A percentile compares a stretch with the other conserved stretches of the same genome.
Evolutionary conservation across 2,888 invertebrate species (phyloP).

Genomic region (Cheilosia urbana): DNA sequence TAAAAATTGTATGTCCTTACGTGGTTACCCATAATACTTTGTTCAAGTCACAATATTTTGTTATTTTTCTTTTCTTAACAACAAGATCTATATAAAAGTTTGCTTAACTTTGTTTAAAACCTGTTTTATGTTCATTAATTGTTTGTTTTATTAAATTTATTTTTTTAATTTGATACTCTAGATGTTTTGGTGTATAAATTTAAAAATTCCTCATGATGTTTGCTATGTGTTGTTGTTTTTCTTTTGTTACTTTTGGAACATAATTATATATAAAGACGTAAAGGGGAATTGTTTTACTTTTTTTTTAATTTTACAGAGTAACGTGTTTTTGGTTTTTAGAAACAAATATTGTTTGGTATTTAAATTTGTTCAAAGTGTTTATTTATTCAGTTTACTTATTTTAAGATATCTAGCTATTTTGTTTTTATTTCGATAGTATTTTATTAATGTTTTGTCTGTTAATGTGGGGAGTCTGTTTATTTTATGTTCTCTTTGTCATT

Average conservation of each 20-base stretch:
- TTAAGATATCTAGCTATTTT: constrained; percentile 58
- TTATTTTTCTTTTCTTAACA: constrained; percentile 57
- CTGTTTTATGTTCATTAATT: constrained; percentile 60
- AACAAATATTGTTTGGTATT: constrained; percentile 35
- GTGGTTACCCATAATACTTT: constrained; percentile 43
- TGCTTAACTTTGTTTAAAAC: constrained; percentile 64
- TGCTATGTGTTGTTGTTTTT: constrained; percentile 30
- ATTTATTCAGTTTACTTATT: constrained; percentile 64
- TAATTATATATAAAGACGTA: constrained; percentile 53
- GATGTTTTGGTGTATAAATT: constrained; percentile 72
- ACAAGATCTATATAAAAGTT: constrained; percentile 72
- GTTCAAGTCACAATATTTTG: too few species aligned
- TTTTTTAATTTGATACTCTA: constrained; percentile 73
- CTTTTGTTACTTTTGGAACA: constrained; percentile 30
- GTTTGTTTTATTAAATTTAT: constrained; percentile 22
- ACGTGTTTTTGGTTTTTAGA: constrained; percentile 15
- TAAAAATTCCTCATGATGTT: constrained; percentile 72
- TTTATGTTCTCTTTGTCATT: constrained; percentile 19
- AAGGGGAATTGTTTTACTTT: constrained; percentile 11
- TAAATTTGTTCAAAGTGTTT: constrained; percentile 44
- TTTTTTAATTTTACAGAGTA: constrained; percentile 51
- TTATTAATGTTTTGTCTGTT: constrained; percentile 44
- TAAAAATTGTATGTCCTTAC: constrained; percentile 40
- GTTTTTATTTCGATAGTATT: constrained; percentile 39
- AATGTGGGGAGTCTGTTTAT: constrained; percentile 38